phyloP scores from a whole-genome alignment of 2,888 invertebrate species.

The Drosophila prolongata region DNA sequence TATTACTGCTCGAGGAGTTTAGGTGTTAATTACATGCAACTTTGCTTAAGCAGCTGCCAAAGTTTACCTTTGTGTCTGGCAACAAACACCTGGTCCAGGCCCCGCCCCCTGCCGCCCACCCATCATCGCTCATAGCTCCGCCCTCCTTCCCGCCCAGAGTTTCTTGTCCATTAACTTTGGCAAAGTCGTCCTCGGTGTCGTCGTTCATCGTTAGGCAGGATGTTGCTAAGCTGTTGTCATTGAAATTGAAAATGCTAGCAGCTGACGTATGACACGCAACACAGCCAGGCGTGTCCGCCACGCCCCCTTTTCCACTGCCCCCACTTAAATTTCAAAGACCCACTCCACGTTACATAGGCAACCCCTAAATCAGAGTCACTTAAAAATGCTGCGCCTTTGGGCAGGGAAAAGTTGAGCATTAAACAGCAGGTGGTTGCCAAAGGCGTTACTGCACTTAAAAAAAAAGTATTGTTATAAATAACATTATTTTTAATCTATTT shows the following conservation, averaged over 20 bases:
- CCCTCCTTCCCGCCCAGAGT: conserved; percentile 27
- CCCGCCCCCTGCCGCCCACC: conserved; percentile 2
- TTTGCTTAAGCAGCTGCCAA: conserved; percentile 61
- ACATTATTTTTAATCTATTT: no score
- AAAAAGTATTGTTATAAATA: no score
- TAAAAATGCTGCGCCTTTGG: conserved; percentile 67
- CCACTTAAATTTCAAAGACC: background rate
- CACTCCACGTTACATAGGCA: conserved; percentile 9
- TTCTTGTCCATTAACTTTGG: conserved; percentile 77
- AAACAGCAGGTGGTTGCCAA: conserved; percentile 76
- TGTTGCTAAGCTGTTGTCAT: conserved; percentile 75
- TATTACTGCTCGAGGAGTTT: conserved; percentile 56
- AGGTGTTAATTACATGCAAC: conserved; percentile 76
- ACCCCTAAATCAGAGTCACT: conserved; percentile 76
- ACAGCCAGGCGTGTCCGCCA: conserved; percentile 17
- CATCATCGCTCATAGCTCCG: conserved; percentile 26
- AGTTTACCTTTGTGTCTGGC: conserved; percentile 52
- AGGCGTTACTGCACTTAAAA: background rate
- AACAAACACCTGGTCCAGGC: conserved; percentile 50
- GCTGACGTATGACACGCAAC: conserved; percentile 75
- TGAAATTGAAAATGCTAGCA: conserved; percentile 76
- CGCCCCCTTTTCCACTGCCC: conserved; percentile 1
- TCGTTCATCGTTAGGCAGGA: conserved; percentile 59
- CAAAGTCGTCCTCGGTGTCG: conserved; percentile 33
- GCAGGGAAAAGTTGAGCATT: conserved; percentile 46